Percentiles rank a stretch among this genome's conserved stretches.
Evolutionary conservation across 2,113 vertebrate species (phyloP).

Genomic region (Micromys minutus): DNA sequence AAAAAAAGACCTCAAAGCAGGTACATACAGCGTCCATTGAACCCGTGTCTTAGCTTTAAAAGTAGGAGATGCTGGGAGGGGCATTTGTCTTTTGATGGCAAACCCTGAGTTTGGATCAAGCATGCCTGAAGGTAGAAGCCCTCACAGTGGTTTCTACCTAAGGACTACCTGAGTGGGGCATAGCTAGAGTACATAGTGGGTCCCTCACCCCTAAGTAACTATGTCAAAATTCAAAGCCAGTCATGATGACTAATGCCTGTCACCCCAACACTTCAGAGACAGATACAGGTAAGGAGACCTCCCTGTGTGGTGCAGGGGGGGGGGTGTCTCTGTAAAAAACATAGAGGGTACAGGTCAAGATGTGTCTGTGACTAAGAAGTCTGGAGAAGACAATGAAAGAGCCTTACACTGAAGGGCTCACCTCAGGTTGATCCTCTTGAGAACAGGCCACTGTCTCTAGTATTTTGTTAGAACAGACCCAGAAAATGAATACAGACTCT

Average conservation of each 20-base stretch:
- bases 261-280: neutral
- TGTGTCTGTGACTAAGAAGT: neutral
- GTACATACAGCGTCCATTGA: neutral
- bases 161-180: neutral
- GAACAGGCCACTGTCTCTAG: neutral
- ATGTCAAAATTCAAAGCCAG: neutral
- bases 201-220: neutral
- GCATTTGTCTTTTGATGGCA: neutral
- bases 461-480: neutral
- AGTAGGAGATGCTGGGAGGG: neutral
- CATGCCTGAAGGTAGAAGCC: neutral
- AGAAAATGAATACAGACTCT: neutral
- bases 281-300: neutral
- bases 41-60: neutral
- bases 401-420: neutral
- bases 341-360: neutral
- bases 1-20: constrained; percentile 22
- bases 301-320: neutral
- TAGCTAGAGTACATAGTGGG: neutral
- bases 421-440: neutral
- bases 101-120: neutral
- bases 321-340: neutral
- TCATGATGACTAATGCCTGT: neutral
- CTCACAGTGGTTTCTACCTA: neutral
- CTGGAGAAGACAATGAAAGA: neutral